phyloP scores from a whole-genome alignment of 2,888 invertebrate genomes.

The Drosophila anomalata region DNA sequence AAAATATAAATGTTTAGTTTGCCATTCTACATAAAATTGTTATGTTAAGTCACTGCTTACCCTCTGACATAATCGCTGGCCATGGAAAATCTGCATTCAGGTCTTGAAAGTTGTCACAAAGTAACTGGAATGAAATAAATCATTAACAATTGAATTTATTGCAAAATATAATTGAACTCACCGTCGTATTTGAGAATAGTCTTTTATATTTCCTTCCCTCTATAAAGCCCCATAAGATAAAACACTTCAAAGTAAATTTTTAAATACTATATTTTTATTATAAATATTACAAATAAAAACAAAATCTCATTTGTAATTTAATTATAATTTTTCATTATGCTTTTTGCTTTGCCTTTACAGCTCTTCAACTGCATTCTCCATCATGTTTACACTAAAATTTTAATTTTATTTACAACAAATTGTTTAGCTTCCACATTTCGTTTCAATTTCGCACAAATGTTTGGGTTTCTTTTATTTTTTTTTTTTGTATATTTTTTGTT shows the following conservation, averaged over 20 bases:
- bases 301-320: constrained; percentile 77
- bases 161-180: not conserved
- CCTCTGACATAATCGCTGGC: constrained; percentile 53
- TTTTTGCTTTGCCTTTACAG: constrained; percentile 59
- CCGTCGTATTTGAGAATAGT: not conserved
- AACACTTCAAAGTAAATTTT: constrained; percentile 52
- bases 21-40: constrained; percentile 21
- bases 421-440: constrained; percentile 68
- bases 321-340: constrained; percentile 70
- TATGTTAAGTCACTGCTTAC: constrained; percentile 53
- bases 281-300: constrained; percentile 80
- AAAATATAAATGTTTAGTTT: constrained; percentile 41
- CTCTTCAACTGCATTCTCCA: constrained; percentile 39
- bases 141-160: not conserved
- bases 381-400: constrained; percentile 83
- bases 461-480: constrained; percentile 38
- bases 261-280: constrained; percentile 79
- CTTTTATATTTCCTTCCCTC: not conserved
- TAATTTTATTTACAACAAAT: constrained; percentile 84
- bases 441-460: constrained; percentile 53
- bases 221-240: not conserved
- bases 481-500: constrained; percentile 28
- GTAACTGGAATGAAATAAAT: constrained; percentile 1
- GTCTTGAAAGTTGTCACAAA: not conserved
- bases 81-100: not conserved